These are phyloP conservation scores for Megaptera novaeangliae DNA, from an alignment of 2,113 vertebrate genomes.

Conservation along the genomic window DNA sequence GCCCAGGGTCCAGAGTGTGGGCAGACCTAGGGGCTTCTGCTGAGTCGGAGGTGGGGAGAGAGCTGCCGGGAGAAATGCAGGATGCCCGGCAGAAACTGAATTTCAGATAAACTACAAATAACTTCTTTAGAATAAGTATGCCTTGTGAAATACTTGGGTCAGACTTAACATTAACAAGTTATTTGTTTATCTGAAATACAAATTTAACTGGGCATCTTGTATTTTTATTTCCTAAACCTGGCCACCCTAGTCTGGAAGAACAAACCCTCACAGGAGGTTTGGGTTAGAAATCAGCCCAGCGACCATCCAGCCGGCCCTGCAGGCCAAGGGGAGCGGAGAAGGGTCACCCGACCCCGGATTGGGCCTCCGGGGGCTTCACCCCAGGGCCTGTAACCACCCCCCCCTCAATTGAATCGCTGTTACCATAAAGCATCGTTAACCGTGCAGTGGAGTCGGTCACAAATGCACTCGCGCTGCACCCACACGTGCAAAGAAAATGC, in stretches of 20 bases:
- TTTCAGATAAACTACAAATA: neutral
- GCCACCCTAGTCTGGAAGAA: neutral
- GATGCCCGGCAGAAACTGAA: neutral
- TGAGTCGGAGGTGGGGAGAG: neutral
- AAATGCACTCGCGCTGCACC: neutral
- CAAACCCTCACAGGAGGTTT: neutral
- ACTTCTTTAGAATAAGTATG: neutral
- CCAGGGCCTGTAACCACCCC: neutral
- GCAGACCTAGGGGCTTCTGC: neutral
- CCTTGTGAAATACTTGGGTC: neutral
- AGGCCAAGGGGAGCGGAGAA: neutral
- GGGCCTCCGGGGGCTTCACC: neutral
- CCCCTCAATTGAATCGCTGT: neutral
- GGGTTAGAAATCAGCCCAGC: neutral
- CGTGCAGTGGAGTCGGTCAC: neutral
- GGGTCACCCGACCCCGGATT: neutral
- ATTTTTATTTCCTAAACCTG: neutral
- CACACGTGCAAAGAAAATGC: neutral
- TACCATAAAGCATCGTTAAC: neutral
- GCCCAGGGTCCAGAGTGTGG: neutral
- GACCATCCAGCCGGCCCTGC: too few relatives aligned
- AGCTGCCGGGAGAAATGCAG: neutral
- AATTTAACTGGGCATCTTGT: neutral
- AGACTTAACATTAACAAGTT: neutral
- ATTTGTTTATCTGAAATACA: constrained; percentile 14